Evolutionary conservation across 1,140 invertebrate genomes (phyloP).

Genomic region (Eumaeus atala): DNA sequence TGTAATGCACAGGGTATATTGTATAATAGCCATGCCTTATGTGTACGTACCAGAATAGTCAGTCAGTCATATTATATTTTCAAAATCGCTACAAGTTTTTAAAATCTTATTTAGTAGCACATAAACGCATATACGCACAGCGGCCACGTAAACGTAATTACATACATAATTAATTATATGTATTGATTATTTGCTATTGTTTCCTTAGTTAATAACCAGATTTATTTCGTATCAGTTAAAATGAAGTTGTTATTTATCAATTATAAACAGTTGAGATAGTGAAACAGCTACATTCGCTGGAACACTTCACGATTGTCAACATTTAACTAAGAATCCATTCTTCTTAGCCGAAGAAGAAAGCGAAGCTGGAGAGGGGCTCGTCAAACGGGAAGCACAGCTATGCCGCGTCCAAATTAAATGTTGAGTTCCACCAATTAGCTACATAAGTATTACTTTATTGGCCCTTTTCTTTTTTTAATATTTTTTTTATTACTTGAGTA

Average conservation of each 20-base stretch:
- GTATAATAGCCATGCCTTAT: background rate
- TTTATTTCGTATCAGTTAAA: background rate
- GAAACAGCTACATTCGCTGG: too few relatives aligned
- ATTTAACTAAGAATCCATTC: slow-evolving; percentile 15
- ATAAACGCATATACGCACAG: too few relatives aligned
- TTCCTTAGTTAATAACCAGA: slow-evolving; percentile 9
- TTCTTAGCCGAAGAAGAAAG: slow-evolving; percentile 60
- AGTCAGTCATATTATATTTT: too few relatives aligned
- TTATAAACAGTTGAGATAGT: too few relatives aligned
- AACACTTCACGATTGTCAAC: background rate
- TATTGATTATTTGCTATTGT: background rate
- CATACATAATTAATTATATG: too few relatives aligned
- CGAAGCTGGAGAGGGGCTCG: slow-evolving; percentile 45
- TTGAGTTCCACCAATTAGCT: slow-evolving; percentile 37
- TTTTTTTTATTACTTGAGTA: background rate
- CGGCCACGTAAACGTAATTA: too few relatives aligned
- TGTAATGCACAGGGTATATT: too few relatives aligned
- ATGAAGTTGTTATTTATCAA: too few relatives aligned
- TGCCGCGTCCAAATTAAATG: slow-evolving; percentile 49
- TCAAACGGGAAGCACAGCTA: slow-evolving; percentile 35
- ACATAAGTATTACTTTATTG: background rate
- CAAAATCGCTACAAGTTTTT: too few relatives aligned
- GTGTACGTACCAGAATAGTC: too few relatives aligned
- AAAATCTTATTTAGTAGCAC: too few relatives aligned
- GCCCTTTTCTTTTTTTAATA: background rate